Evolutionary conservation across 2,888 invertebrate genomes (phyloP), one percentile per base, ranked within the genome.

Genomic region (Camptogramma bilineatum): DNA sequence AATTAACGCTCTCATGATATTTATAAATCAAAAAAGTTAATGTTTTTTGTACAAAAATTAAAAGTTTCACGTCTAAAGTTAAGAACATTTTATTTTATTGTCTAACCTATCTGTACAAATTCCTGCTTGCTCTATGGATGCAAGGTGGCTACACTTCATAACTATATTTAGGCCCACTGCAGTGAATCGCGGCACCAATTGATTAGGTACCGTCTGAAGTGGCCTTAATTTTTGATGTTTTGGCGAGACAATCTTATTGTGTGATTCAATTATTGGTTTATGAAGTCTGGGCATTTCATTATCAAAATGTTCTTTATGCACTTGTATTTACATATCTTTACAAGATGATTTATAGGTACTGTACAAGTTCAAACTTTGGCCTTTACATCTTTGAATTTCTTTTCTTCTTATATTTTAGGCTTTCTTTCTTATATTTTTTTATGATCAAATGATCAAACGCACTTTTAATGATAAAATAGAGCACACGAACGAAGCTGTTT

Each of bases 141-240:
- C 46, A 58, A 58, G 62, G 58, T 62, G 58, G 66, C 42, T 54
- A 51, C 58, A 58, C 62, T 58, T 62, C 57, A 66, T 75, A 56
- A 63, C 62, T 69, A 71, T 68, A 71, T 71, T 78, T 79, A 77
- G 73, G 77, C 63, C 19, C 47, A 42, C 61, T 53, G 65, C 61
- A 62, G 58, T 50, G 58, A 66, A 62, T 82, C 73, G 76, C 77
- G 82, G 78, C 74, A 78, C 81, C 76, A 84, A 87, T 85, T 82
- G 84, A 83, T 84, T 84, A 73, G 72, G 13, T 39, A 39, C 47
- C 64, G 77, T 69, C 75, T 77, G 77, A 81, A 83, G 76, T 85
- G 87, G 79, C 87, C 86, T 85, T 86, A 87, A 88, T 88, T 85
- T 75, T 75, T 62, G 57, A 66, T 66, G 57, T 63, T 62, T 66